These are phyloP conservation scores for Dolomedes plantarius DNA, from an alignment of 2,888 invertebrate genomes.

Conservation along the genomic window DNA sequence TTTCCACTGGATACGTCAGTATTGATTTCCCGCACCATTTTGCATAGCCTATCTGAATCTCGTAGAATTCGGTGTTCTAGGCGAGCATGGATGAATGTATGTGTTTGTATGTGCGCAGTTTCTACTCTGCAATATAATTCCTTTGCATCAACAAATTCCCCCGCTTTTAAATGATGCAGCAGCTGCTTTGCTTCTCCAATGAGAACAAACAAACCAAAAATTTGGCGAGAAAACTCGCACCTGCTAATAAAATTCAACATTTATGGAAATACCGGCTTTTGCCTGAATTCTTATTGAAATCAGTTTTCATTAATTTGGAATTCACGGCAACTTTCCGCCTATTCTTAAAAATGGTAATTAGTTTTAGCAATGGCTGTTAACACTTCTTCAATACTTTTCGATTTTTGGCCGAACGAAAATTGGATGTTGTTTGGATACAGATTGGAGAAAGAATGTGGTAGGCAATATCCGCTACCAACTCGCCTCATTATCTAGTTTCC, in stretches of 20 bases:
- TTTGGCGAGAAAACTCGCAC: constrained; percentile 55
- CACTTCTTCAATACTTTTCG: constrained; percentile 55
- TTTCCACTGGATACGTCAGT: constrained; percentile 69
- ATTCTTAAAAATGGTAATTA: constrained; percentile 69
- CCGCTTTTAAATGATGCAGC: constrained; percentile 64
- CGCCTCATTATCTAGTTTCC: constrained; percentile 29
- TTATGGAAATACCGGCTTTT: constrained; percentile 16
- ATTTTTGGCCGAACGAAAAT: constrained; percentile 42
- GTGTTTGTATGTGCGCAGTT: constrained; percentile 33
- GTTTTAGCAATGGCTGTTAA: constrained; percentile 59
- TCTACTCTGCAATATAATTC: constrained; percentile 53
- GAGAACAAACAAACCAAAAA: constrained; percentile 65
- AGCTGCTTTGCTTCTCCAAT: constrained; percentile 60
- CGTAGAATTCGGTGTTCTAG: constrained; percentile 62
- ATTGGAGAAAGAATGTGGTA: not conserved
- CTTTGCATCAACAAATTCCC: constrained; percentile 50
- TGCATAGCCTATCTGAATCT: constrained; percentile 71
- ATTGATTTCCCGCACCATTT: constrained; percentile 70
- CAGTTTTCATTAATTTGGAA: constrained; percentile 65
- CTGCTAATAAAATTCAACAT: constrained; percentile 61
- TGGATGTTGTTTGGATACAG: constrained; percentile 30
- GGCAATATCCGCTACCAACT: not conserved
- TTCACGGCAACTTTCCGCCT: constrained; percentile 49
- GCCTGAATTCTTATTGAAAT: constrained; percentile 53
- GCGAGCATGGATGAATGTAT: constrained; percentile 47